Percentiles rank a stretch among this genome's conserved stretches.
Evolutionary conservation across 2,888 invertebrate species (phyloP).

Genomic region (Chalcosyrphus nemorum): DNA sequence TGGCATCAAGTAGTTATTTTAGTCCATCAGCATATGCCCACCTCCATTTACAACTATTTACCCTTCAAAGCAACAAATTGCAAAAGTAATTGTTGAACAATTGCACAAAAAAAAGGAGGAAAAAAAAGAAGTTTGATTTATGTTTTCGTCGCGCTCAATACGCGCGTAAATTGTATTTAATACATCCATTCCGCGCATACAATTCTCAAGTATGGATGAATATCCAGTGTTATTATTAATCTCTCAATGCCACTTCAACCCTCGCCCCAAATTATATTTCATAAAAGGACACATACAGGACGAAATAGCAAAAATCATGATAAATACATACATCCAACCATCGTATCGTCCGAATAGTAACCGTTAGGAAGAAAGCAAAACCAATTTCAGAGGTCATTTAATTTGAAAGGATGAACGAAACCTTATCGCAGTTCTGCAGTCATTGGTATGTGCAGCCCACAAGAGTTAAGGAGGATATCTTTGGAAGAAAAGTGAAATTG

Average conservation of each 20-base stretch:
- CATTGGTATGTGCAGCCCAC: constrained; percentile 15
- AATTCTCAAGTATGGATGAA: constrained; percentile 31
- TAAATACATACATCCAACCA: constrained; percentile 49
- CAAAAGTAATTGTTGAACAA: constrained; percentile 29
- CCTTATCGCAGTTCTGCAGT: constrained; percentile 75
- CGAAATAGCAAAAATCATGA: constrained; percentile 55
- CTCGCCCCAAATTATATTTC: not conserved
- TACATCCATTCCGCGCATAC: constrained; percentile 40
- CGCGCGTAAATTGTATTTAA: constrained; percentile 52
- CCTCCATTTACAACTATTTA: too few relatives aligned
- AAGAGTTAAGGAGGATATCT: not conserved
- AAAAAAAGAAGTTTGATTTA: constrained; percentile 47
- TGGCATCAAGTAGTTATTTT: too few relatives aligned
- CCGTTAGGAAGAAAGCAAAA: constrained; percentile 45
- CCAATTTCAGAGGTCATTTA: constrained; percentile 75
- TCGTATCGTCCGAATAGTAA: not conserved
- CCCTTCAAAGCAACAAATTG: not conserved
- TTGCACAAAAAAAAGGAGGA: too few relatives aligned
- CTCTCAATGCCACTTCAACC: constrained; percentile 23
- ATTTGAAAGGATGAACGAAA: constrained; percentile 75
- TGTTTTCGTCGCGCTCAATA: constrained; percentile 23
- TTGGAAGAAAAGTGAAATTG: constrained; percentile 66
- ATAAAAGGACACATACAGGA: constrained; percentile 29
- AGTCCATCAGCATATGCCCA: too few relatives aligned
- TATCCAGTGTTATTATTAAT: constrained; percentile 61